Evolutionary conservation across 2,888 invertebrate genomes (phyloP).

Genomic region (Thysanoteuthis rhombus): DNA sequence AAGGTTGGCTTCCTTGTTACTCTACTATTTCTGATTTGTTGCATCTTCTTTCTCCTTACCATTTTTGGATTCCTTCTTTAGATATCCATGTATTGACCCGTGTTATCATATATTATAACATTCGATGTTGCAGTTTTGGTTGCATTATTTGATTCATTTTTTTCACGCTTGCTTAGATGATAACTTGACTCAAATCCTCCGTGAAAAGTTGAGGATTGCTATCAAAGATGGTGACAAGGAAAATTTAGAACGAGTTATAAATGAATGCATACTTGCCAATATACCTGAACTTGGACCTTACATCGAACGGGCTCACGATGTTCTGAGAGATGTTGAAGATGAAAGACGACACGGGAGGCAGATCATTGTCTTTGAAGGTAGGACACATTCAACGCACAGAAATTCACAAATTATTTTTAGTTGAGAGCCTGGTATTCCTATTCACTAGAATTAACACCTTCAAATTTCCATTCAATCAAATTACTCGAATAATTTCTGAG

Average conservation of each 20-base stretch:
- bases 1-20: neutral
- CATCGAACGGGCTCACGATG: neutral
- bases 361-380: neutral
- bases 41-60: neutral
- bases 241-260: neutral
- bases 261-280: neutral
- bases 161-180: neutral
- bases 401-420: no score
- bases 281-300: neutral
- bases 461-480: no score
- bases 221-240: conserved; percentile 13
- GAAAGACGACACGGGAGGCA: neutral
- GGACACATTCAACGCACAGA: neutral
- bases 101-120: no score
- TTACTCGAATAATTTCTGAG: no score
- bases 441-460: no score
- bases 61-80: neutral
- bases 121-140: no score
- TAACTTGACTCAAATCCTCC: neutral
- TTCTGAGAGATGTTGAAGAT: conserved; percentile 15
- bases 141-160: no score
- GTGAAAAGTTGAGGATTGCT: neutral
- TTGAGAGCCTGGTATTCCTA: no score
- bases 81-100: no score
- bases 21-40: neutral